Evolutionary conservation across 2,888 invertebrate genomes (phyloP), one percentile per base, ranked within the genome.

Genomic region (Hirtodrosophila trivittata): DNA sequence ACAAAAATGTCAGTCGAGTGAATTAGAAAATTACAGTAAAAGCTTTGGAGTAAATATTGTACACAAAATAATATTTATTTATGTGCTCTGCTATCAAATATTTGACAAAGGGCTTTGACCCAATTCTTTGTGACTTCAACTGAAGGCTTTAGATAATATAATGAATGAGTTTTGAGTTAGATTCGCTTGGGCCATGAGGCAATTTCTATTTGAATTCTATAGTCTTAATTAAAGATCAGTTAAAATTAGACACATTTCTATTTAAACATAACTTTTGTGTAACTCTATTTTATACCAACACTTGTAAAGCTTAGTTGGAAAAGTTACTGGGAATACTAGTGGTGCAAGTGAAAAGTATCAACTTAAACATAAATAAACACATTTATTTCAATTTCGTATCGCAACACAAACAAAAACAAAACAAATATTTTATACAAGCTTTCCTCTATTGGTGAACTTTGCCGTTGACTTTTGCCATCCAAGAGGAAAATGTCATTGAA

Each of bases 361-460:
- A 60, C 45, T 60, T 55, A 43, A 68, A 51, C 55, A 51, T 38
- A 62, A 71, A 50, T 62, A 57, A 65, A 28, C 60, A 50, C 59
- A 81, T 71, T 65, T 65, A 65, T 71, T 55, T 65, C 63, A 82
- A 68, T 75, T 77, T 65, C 41, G 45, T 52, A 38, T 16, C 41
- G 33, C 43, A 51, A 74, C 74, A 74, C 81, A 77, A 74, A 74
- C 68, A 64, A 37, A 65, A 63, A 66, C 57, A 59, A 64, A 77
- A 71, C 75, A 80, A 77, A 77, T 80, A 70, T 75, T 55, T 52
- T 38, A 45, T 32, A 60, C 59, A 47, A 43, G 26, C n/a, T 41
- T 21, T 33, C n/a, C n/a, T 4, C 30, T 18, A 46, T 14, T 9
- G 47, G 47, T 21, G 46, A 78, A 80, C 59, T 80, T 77, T 76